Base-by-base conservation (phyloP, 1,140 invertebrate species). In the Pachypeltis micranthus region DNA sequence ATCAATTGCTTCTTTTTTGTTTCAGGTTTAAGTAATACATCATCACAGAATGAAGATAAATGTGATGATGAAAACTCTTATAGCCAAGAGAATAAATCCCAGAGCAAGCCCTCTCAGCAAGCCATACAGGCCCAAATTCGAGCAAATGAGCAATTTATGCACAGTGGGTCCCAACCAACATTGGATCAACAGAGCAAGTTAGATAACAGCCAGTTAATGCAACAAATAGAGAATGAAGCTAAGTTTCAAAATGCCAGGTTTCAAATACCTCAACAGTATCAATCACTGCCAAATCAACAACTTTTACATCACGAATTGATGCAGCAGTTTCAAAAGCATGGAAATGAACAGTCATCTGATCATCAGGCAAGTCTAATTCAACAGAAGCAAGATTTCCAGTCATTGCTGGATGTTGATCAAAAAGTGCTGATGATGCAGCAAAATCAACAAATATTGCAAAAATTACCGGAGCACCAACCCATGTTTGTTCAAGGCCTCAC, bases 11-110 rank as follows among this genome's bases (percentile, higher is more conserved):
- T n/a, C n/a, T 44, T 65, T 44, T 66, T 65, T 29, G 56, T 70
- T 65, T 19, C 59, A 75, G 74, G 74, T 31, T 66, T 76, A 60
- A 71, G 75, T 54, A 70, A 71, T 29, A 72, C 69, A 19, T 73
- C 74, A 4, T 71, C 72, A 71, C 72, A 44, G 70, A 29, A 75
- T 63, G 73, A 75, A 1, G 71, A 73, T 60, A 61, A 68, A 61
- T 65, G 66, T 57, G 66, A 59, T 3, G 69, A 70, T 14, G 64
- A 68, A 7, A 57, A 55, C 28, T 26, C 64, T 4, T 63, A 64
- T 57, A 31, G 26, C 14, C 58, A 57, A 44, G 59, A 64, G 16
- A 34, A 23, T 29, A 61, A 63, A 26, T 21, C 3, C 26, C 63
- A 65, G 65, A 58, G 47, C 59, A 55, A 56, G 24, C 0, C 65